Evolutionary conservation across 2,888 invertebrate species (phyloP).

Genomic region (Morpho helenor): DNA sequence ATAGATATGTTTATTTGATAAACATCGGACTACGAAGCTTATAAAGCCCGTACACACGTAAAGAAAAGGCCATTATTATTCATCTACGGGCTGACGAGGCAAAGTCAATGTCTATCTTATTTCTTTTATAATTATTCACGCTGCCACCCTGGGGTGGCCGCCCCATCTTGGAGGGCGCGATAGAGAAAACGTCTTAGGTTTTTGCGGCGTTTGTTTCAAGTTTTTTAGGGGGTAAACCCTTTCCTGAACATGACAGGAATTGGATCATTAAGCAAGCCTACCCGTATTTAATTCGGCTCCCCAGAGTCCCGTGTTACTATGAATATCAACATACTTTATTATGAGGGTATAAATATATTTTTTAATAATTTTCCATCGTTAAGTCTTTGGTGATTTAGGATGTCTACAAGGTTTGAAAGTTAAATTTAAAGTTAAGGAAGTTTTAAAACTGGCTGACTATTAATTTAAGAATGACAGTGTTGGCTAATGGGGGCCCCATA

Average conservation of each 20-base stretch:
- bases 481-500: no score
- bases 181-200: slow-evolving; percentile 75
- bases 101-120: slow-evolving; percentile 78
- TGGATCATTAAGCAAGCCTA: slow-evolving; percentile 78
- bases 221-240: slow-evolving; percentile 79
- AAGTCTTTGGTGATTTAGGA: no score
- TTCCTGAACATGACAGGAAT: slow-evolving; percentile 79
- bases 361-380: no score
- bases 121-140: slow-evolving; percentile 79
- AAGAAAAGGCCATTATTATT: slow-evolving; percentile 76
- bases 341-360: no score
- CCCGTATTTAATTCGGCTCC: slow-evolving; percentile 66
- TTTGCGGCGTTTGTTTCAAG: slow-evolving; percentile 79
- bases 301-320: slow-evolving; percentile 34
- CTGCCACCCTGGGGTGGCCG: slow-evolving; percentile 48
- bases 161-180: slow-evolving; percentile 45
- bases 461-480: no score
- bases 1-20: slow-evolving; percentile 28
- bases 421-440: no score
- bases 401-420: no score
- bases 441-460: no score
- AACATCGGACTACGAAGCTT: slow-evolving; percentile 51
- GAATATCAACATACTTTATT: slow-evolving; percentile 21
- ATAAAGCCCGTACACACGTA: slow-evolving; percentile 66
- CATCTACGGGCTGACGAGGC: slow-evolving; percentile 71